These are phyloP conservation scores for Bombus balteatus DNA, from an alignment of 1,140 invertebrate genomes.

Conservation along the genomic window DNA sequence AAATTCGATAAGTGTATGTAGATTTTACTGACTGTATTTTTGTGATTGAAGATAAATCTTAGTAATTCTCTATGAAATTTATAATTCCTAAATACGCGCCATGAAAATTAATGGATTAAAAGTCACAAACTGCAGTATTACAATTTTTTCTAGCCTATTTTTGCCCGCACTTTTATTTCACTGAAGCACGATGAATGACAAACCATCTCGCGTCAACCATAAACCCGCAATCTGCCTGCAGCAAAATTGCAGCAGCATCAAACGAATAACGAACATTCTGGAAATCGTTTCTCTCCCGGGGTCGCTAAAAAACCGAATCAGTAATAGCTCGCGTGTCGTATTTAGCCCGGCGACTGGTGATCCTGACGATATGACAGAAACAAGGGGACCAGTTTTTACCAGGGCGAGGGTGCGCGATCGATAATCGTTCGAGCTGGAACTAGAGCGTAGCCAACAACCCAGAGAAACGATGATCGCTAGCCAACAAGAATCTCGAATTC, in stretches of 20 bases:
- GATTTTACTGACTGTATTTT: no score
- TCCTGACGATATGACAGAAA: background rate
- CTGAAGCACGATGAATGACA: background rate
- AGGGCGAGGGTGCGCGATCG: constrained; percentile 11
- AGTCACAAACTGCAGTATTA: no score
- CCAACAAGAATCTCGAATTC: constrained; percentile 32
- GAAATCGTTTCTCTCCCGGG: constrained; percentile 11
- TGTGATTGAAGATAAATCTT: no score
- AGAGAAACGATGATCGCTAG: constrained; percentile 25
- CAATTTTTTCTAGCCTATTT: no score
- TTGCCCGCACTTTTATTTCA: background rate
- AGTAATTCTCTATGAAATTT: no score
- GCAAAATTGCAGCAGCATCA: background rate
- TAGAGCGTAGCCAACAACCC: constrained; percentile 6
- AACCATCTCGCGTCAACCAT: background rate
- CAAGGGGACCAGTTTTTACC: constrained; percentile 10
- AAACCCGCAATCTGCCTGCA: background rate
- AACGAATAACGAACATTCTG: constrained; percentile 4
- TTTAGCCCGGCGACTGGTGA: background rate
- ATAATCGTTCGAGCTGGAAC: constrained; percentile 44
- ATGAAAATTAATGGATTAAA: no score
- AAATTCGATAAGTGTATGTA: no score
- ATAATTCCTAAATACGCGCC: no score
- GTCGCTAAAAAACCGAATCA: constrained; percentile 17
- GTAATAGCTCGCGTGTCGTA: constrained; percentile 10